Base-by-base conservation (phyloP, 2,113 vertebrate genomes). In the Calyptomena viridis region DNA sequence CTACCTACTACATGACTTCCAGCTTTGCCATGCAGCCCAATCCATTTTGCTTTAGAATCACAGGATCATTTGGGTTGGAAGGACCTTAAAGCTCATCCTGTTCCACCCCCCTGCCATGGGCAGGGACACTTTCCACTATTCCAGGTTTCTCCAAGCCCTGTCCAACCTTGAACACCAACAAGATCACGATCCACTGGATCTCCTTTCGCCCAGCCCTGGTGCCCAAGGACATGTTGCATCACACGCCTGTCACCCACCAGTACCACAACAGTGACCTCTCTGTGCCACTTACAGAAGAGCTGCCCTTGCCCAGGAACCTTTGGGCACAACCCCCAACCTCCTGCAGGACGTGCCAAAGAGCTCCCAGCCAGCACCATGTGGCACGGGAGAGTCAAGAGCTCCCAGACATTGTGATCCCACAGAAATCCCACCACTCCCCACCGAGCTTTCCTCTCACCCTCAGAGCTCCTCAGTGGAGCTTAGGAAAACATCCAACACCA, bases 311-410 rank as follows among this genome's bases (percentile, higher is more conserved):
- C 66, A 82, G 27, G 27, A 39, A 39, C n/a, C 56, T 75, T 47
- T 1, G 3, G n/a, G 58, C 63, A 80, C 1, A 13, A 44, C 39
- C 17, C 21, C 31, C 37, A 39, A 9, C 13, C 67, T 72, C n/a
- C 47, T 27, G 33, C 58, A 72, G 12, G 47, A n/a, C 0, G 1
- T 47, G 50, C 9, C 74, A 46, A 44, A 3, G 8, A 42, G 55
- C 28, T 27, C 64, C 30, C 7, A 28, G n/a, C 28, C 17, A 31
- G 6, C 62, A n/a, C 23, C 0, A 18, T 37, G 0, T 1, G 11
- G 35, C 31, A 68, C 49, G 6, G 24, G 16, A 10, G 7, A 20
- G 24, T 14, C 44, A 19, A 7, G 35, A 69, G 35, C 17, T 63
- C 42, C 71, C 87, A 63, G 62, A 58, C 52, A 33, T 7, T 0